Evolutionary conservation across 2,113 vertebrate species (phyloP).

Genomic region (Spizaetus ornatus): DNA sequence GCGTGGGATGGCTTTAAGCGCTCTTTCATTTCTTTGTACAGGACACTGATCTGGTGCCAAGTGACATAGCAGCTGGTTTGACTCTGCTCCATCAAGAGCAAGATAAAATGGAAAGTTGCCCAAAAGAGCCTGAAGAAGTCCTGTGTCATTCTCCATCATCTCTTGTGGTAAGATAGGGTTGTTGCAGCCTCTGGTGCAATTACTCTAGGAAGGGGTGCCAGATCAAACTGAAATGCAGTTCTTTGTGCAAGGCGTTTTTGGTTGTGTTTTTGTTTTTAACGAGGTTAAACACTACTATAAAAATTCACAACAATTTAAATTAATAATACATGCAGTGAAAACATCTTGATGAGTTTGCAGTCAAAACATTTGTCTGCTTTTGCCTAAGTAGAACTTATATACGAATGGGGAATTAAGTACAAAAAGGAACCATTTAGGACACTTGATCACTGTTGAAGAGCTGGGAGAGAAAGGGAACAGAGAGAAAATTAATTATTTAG

Average conservation of each 20-base stretch:
- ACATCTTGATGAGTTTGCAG: background rate
- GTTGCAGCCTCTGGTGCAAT: background rate
- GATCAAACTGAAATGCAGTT: background rate
- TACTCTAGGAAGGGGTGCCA: background rate
- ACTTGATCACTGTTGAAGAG: background rate
- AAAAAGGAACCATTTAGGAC: background rate
- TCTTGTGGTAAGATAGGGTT: constrained; percentile 71
- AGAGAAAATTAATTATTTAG: background rate
- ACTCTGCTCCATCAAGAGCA: constrained; percentile 94
- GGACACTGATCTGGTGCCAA: constrained; percentile 96
- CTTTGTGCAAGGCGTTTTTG: background rate
- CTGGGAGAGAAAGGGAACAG: background rate
- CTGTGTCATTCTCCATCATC: constrained; percentile 74
- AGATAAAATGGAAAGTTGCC: constrained; percentile 80
- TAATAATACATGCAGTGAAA: background rate
- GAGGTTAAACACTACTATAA: background rate
- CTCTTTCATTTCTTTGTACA: constrained; percentile 28
- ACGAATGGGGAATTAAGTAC: background rate
- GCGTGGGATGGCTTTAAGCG: accelerated
- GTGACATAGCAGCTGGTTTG: constrained; percentile 93
- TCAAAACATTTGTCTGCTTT: background rate
- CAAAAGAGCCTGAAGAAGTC: constrained; percentile 77
- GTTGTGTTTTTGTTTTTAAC: background rate
- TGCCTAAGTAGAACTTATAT: background rate
- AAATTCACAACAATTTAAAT: background rate